These are phyloP conservation scores for Merodon equestris DNA, from an alignment of 2,888 invertebrate genomes.

Conservation along the genomic window DNA sequence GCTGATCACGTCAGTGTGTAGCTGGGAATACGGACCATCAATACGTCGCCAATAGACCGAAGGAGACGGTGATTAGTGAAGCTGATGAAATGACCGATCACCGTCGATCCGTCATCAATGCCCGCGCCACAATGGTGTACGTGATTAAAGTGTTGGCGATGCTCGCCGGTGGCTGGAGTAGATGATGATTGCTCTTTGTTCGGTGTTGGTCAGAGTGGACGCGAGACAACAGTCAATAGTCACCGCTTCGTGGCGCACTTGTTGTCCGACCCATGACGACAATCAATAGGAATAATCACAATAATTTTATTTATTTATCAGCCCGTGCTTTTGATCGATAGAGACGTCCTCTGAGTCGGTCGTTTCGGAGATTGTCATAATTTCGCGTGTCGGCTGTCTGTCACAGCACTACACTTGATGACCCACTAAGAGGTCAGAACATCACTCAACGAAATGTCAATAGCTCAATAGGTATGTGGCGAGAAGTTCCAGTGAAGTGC, in stretches of 20 bases:
- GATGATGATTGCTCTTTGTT: constrained; percentile 52
- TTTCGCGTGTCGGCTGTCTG: constrained; percentile 44
- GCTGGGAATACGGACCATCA: constrained; percentile 10
- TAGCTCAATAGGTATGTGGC: constrained; percentile 14
- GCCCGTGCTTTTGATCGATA: constrained; percentile 22
- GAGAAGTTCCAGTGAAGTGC: constrained; percentile 6
- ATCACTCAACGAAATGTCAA: constrained; percentile 58
- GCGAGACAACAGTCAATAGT: background rate
- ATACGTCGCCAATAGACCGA: constrained; percentile 37
- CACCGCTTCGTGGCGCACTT: background rate
- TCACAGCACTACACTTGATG: constrained; percentile 51
- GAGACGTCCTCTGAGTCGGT: constrained; percentile 15
- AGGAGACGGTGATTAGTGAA: constrained; percentile 28
- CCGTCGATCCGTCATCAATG: constrained; percentile 20
- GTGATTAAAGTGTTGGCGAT: constrained; percentile 50
- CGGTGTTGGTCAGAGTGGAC: constrained; percentile 1
- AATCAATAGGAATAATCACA: constrained; percentile 44
- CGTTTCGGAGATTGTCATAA: constrained; percentile 18
- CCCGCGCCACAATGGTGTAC: constrained; percentile 32
- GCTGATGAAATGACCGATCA: constrained; percentile 56
- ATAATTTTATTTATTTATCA: constrained; percentile 55
- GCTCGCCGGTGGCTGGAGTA: background rate
- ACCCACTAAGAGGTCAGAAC: constrained; percentile 60
- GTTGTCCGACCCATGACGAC: constrained; percentile 10
- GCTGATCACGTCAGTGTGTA: too few species aligned